Percentiles rank a stretch among this genome's conserved stretches.
Evolutionary conservation across 53 echinoderm and acorn worm genomes (phyloP).

Genomic region (Pentamera pediparva): DNA sequence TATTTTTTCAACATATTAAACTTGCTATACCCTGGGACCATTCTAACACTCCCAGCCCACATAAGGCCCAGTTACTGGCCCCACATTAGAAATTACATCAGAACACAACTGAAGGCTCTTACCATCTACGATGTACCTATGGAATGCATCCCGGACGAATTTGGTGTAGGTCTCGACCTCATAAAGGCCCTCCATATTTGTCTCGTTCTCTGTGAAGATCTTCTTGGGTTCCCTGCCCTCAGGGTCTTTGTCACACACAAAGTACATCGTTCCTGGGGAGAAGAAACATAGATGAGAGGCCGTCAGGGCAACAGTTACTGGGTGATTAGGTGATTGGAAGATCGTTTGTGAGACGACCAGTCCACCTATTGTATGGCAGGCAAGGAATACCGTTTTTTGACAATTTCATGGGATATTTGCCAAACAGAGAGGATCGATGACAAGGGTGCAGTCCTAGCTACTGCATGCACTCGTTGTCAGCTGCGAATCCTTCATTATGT

Average conservation of each 20-base stretch:
- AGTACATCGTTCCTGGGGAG: constrained; percentile 57
- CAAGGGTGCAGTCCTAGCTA: too few relatives aligned
- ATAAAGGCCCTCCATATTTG: constrained; percentile 62
- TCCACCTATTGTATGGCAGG: too few relatives aligned
- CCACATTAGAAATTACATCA: neutral
- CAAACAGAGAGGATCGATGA: too few relatives aligned
- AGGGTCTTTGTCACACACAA: constrained; percentile 63
- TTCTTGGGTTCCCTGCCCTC: constrained; percentile 58
- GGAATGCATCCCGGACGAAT: constrained; percentile 80
- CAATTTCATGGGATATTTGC: too few relatives aligned
- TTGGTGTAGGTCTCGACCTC: constrained; percentile 73
- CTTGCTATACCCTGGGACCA: too few relatives aligned
- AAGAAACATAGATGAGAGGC: neutral
- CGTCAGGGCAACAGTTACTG: too few relatives aligned
- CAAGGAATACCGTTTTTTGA: too few relatives aligned
- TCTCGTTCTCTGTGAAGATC: constrained; percentile 91
- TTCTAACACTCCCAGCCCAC: too few relatives aligned
- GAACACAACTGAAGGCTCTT: neutral
- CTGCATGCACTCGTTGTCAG: too few relatives aligned
- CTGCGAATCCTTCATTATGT: too few relatives aligned
- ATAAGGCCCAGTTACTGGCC: neutral
- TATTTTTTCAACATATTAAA: neutral
- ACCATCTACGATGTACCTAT: constrained; percentile 78
- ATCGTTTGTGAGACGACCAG: too few relatives aligned
- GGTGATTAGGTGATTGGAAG: too few relatives aligned